phyloP scores from a whole-genome alignment of 2,113 vertebrate genomes.

The Chaetura pelagica region DNA sequence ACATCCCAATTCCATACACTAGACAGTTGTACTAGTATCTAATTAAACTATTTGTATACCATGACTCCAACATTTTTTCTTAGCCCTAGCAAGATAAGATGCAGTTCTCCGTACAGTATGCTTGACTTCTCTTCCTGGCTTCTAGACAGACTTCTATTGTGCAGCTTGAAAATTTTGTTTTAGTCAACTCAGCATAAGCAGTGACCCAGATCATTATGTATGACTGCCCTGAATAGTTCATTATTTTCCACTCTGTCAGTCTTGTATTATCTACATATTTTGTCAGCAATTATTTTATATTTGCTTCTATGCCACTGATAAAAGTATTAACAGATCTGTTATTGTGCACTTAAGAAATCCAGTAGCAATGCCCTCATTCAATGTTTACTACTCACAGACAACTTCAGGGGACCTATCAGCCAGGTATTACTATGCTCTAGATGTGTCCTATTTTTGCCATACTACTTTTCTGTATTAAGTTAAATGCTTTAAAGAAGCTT shows the following conservation, averaged over 20 bases:
- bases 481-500: background rate
- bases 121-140: background rate
- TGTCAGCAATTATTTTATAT: background rate
- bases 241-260: background rate
- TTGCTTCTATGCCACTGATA: background rate
- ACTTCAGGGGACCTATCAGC: background rate
- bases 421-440: background rate
- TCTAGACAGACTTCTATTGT: background rate
- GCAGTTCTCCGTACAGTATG: background rate
- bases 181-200: background rate
- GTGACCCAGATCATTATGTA: background rate
- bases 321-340: background rate
- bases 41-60: background rate
- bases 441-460: background rate
- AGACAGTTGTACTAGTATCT: background rate
- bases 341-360: background rate
- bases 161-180: background rate
- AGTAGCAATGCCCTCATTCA: background rate
- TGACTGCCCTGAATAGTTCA: background rate
- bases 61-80: background rate
- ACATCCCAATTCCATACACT: background rate
- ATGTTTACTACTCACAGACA: background rate
- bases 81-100: background rate
- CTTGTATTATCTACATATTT: background rate
- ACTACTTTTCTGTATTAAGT: background rate